Conservation (phyloP, 1,140 invertebrate genomes). For the Brachionus sp. region DNA sequence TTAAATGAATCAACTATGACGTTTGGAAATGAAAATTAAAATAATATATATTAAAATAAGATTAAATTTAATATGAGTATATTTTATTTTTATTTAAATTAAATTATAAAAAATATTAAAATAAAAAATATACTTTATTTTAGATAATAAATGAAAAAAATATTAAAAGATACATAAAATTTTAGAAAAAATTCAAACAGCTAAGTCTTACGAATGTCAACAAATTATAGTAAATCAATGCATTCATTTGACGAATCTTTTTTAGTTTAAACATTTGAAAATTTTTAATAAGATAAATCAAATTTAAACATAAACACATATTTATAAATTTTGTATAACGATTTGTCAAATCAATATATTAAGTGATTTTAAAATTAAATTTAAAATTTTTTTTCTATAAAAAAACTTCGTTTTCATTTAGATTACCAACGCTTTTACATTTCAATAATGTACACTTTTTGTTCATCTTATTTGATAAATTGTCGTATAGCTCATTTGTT, state of each 20-base stretch:
- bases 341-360: not conserved
- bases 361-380: not conserved
- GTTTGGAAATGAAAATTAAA: too few species aligned
- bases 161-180: not conserved
- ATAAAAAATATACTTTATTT: not conserved
- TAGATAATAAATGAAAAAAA: not conserved
- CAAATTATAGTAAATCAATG: not conserved
- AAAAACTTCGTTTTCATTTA: not conserved
- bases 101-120: too few species aligned
- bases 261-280: not conserved
- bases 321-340: not conserved
- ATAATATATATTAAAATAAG: too few species aligned
- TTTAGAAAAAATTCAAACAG: not conserved
- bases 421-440: not conserved
- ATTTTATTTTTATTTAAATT: too few species aligned
- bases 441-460: constrained; percentile 2
- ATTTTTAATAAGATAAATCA: not conserved
- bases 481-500: not conserved
- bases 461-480: not conserved
- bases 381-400: not conserved
- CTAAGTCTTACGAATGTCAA: not conserved
- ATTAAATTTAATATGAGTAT: too few species aligned
- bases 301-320: not conserved
- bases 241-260: not conserved
- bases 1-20: too few species aligned